Evolutionary conservation across 2,113 vertebrate species (phyloP).

Genomic region (Nothobranchius furzeri): DNA sequence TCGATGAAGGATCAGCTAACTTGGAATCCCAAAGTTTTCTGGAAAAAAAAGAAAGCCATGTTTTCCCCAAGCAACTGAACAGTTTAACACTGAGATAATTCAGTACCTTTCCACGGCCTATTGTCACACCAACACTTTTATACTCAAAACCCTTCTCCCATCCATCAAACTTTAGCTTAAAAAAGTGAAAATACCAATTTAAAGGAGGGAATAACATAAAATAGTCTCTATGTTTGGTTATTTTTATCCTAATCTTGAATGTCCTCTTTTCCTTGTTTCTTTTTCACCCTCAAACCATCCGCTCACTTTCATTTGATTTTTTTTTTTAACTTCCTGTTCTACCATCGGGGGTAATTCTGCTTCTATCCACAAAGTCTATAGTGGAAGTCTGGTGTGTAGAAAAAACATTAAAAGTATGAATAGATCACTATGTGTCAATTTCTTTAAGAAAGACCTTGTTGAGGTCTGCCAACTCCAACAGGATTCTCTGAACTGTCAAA

Average conservation of each 20-base stretch:
- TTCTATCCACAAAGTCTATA: slow-evolving; percentile 51
- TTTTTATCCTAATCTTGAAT: slow-evolving; percentile 10
- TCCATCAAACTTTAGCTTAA: slow-evolving; percentile 36
- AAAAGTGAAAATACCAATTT: slow-evolving; percentile 45
- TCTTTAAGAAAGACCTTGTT: slow-evolving; percentile 20
- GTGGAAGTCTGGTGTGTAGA: slow-evolving; percentile 53
- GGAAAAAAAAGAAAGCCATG: slow-evolving; percentile 43
- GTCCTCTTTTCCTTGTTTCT: slow-evolving; percentile 7
- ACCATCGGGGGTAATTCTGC: slow-evolving; percentile 50
- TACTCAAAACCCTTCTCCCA: neutral
- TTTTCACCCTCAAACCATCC: slow-evolving; percentile 12
- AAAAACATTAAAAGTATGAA: slow-evolving; percentile 47
- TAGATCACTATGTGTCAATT: slow-evolving; percentile 48
- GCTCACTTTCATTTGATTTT: slow-evolving; percentile 20
- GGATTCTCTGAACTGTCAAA: slow-evolving; percentile 26
- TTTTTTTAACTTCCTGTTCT: slow-evolving; percentile 25
- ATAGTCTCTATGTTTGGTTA: neutral
- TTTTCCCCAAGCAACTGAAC: neutral
- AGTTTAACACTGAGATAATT: slow-evolving; percentile 16
- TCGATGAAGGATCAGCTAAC: slow-evolving; percentile 85
- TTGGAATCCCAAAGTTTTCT: slow-evolving; percentile 95
- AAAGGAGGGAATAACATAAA: slow-evolving; percentile 27
- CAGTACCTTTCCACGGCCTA: no score
- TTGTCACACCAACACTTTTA: no score
- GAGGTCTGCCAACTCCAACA: slow-evolving; percentile 55